Conservation (phyloP, 2,797 vertebrate genomes). For the Mus minutoides region DNA sequence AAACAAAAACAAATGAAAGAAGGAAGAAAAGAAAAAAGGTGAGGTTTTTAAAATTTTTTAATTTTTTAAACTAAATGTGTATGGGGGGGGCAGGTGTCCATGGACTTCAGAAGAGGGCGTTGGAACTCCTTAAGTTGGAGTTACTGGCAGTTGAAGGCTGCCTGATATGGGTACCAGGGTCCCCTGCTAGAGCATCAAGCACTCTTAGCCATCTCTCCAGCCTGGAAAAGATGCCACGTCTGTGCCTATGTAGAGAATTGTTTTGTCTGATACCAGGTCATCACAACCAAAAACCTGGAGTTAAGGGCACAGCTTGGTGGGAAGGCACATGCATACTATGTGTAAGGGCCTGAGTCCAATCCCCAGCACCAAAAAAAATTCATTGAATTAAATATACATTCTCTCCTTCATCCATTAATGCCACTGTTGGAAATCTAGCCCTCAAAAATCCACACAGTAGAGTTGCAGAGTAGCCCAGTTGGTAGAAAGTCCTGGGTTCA, state of each 20-base stretch:
- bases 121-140: not conserved
- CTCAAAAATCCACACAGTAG: not conserved
- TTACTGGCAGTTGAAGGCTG: not conserved
- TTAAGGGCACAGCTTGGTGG: not conserved
- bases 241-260: not conserved
- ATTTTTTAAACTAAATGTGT: not conserved
- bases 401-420: not conserved
- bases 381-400: not conserved
- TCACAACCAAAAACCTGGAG: not conserved
- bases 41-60: too few relatives aligned
- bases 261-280: not conserved
- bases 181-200: not conserved
- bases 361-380: not conserved
- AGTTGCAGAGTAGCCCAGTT: not conserved
- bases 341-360: not conserved
- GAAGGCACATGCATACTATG: not conserved
- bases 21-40: not conserved
- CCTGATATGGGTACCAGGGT: not conserved
- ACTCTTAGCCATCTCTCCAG: not conserved
- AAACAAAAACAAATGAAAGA: too few relatives aligned
- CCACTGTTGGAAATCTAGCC: not conserved
- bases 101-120: not conserved
- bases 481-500: not conserved
- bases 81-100: not conserved
- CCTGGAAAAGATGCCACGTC: not conserved